Evolutionary conservation across 2,888 invertebrate genomes (phyloP), one percentile per base, ranked within the genome.

Genomic region (Hydraecia micacea): DNA sequence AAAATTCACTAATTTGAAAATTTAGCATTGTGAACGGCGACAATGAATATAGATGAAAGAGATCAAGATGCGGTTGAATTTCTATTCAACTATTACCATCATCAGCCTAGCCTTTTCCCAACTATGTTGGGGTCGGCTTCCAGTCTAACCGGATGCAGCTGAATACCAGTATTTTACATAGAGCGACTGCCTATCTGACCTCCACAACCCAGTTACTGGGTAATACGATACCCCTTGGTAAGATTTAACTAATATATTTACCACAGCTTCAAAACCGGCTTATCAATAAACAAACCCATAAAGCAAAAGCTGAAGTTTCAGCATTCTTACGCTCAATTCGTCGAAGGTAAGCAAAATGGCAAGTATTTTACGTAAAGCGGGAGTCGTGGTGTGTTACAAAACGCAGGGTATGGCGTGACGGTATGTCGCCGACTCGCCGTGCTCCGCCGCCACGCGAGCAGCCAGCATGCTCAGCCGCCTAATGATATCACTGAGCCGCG

Each of bases 351-450:
- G 46, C 39, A 75, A 74, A 71, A 66, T 71, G n/a, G 39, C 73
- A 70, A 71, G 69, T 81, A 73, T 60, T 87, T 82, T 79, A 87
- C 80, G 80, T 80, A 81, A 80, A 84, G 60, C 81, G 18, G 52
- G 71, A 88, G 55, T 81, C 73, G 77, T 83, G 60, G 86, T 72
- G 69, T 79, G 81, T 85, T 83, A 90, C 88, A 87, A 90, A 86
- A 90, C 85, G 68, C 49, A 75, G 74, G 77, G 79, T 83, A 79
- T 88, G 73, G 90, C 91, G 91, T 90, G 91, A 91, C 90, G 90
- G 91, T 88, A 90, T 90, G 90, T 87, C 89, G 79, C 81, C 73
- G 69, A 88, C 87, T 86, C 87, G 84, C 84, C 81, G 69, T 68
- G 77, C 76, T 65, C 49, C 68, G 46, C 60, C 77, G 73, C 81